Conservation (phyloP, 2,888 invertebrate species). For the Drosophila pseudotalamancana region DNA sequence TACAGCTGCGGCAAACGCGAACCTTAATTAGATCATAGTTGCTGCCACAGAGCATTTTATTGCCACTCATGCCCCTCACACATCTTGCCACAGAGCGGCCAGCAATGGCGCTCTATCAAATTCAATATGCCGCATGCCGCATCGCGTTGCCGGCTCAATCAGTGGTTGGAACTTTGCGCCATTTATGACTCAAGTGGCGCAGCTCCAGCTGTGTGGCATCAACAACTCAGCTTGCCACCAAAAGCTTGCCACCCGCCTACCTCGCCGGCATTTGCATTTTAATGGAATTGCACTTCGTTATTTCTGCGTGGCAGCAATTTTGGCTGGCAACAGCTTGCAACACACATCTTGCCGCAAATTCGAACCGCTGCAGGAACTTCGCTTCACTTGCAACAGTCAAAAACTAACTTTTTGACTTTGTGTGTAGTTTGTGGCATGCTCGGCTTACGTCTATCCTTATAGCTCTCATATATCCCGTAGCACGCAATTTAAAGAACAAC, state of each 20-base stretch:
- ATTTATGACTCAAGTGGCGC: slow-evolving; percentile 52
- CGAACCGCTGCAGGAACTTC: neutral
- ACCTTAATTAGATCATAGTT: slow-evolving; percentile 78
- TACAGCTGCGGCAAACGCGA: slow-evolving; percentile 55
- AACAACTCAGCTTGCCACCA: neutral
- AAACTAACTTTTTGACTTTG: slow-evolving; percentile 10
- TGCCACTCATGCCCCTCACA: slow-evolving; percentile 44
- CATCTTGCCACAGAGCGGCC: slow-evolving; percentile 28
- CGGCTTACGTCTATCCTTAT: neutral
- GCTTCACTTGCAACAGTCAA: neutral
- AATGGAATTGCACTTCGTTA: slow-evolving; percentile 78
- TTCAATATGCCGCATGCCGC: slow-evolving; percentile 49
- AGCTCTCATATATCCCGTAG: neutral
- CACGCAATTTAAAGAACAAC: no score
- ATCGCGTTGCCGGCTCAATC: slow-evolving; percentile 69
- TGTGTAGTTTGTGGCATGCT: neutral
- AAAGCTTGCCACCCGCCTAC: neutral
- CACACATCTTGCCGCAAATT: neutral
- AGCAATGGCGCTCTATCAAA: slow-evolving; percentile 30
- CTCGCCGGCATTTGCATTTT: slow-evolving; percentile 70
- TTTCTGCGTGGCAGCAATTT: slow-evolving; percentile 48
- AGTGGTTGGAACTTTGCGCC: slow-evolving; percentile 51
- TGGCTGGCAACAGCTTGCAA: slow-evolving; percentile 16
- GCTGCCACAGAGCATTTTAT: slow-evolving; percentile 50
- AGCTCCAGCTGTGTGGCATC: slow-evolving; percentile 6